Base-by-base conservation (phyloP, 2,113 vertebrate genomes). In the Urocynchramus pylzowi region DNA sequence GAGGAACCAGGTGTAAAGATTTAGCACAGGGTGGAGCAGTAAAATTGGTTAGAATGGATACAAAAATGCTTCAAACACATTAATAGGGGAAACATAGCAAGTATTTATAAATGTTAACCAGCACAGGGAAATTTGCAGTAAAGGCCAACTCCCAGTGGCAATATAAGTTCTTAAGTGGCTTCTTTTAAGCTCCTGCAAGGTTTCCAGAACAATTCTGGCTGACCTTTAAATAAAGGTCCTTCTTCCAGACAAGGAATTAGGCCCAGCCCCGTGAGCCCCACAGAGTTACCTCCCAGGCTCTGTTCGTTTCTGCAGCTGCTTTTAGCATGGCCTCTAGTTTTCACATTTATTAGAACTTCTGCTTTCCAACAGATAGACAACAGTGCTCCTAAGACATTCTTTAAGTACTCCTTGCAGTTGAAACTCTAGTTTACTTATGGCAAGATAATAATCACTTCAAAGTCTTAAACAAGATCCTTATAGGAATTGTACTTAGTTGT, bases 141-240 rank as follows among this genome's bases (percentile, higher is more conserved):
- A 95, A 97, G 94, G 87, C 74, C 89, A 96, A 87, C 22, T 95
- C 91, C 84, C 93, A 74, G 42, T 44, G 84, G 93, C 92, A 95
- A 93, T 85, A 42, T 12, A 64, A 23, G 39, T 47, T 90, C 82
- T 90, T 91, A 94, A 92, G 75, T 77, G 75, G 33, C 82, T 90
- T 80, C 67, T 80, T 84, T 80, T 61, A 83, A 88, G 37, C 56
- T 77, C 52, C 67, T 90, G 39, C 63, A 74, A 85, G 54, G 71
- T 86, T 95, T 93, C 82, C 93, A 74, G 24, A 70, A 83, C 82
- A 89, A 70, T 95, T 70, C 47, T 83, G n/a, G 37, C 68, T 84
- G 92, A 93, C 75, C 90, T 97, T 97, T 96, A 94, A 3, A 27
- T 95, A 97, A 96, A 97, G 95, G 93, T 59, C 90, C 75, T 61